Percentiles rank a stretch among this genome's conserved stretches.
Evolutionary conservation across 2,888 invertebrate species (phyloP).

Genomic region (Nematopogon swammerdamellus): DNA sequence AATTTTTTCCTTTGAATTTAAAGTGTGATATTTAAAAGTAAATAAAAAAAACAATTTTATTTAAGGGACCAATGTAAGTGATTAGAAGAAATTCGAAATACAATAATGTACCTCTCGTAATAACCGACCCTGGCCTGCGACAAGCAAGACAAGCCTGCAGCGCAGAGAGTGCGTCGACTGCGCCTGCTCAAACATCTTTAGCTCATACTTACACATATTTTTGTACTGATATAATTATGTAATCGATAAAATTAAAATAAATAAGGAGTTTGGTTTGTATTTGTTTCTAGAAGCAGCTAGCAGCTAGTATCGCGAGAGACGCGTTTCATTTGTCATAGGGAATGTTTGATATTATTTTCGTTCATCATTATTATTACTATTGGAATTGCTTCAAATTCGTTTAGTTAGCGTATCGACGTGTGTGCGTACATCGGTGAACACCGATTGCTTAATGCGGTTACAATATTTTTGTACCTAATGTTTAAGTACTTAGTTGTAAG

Average conservation of each 20-base stretch:
- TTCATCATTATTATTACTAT: slow-evolving; percentile 17
- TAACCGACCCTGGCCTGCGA: background rate
- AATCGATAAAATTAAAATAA: too few species aligned
- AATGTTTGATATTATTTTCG: slow-evolving; percentile 23
- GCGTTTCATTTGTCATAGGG: background rate
- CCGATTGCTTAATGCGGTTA: slow-evolving; percentile 39
- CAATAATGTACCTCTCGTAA: background rate
- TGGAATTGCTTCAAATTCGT: too few species aligned
- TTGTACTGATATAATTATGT: background rate
- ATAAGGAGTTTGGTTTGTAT: background rate
- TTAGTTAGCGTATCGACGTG: too few species aligned
- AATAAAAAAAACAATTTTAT: slow-evolving; percentile 55
- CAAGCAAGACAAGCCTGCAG: background rate
- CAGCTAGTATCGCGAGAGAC: background rate
- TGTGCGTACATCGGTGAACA: slow-evolving; percentile 34
- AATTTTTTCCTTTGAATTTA: slow-evolving; percentile 51
- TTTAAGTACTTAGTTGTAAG: slow-evolving; percentile 46
- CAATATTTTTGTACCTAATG: slow-evolving; percentile 54
- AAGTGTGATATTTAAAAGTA: slow-evolving; percentile 58
- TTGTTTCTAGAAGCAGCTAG: background rate
- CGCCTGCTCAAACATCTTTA: background rate
- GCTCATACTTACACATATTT: background rate
- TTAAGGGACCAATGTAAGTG: slow-evolving; percentile 55
- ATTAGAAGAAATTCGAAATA: slow-evolving; percentile 44
- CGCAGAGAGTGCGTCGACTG: too few species aligned